These are phyloP conservation scores for Thomomys bottae DNA, from an alignment of 2,113 vertebrate genomes.

Conservation along the genomic window DNA sequence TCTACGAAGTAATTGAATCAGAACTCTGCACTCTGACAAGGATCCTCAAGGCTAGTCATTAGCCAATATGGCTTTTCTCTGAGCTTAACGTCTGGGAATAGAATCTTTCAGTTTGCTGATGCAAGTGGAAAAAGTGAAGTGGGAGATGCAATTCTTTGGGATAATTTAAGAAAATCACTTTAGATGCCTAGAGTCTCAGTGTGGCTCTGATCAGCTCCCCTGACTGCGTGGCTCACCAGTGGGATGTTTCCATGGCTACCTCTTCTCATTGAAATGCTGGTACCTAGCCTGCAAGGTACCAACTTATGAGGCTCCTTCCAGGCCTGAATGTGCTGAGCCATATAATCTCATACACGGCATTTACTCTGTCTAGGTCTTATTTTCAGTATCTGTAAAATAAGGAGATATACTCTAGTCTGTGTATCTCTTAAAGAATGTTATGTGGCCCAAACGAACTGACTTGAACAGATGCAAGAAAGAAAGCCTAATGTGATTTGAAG, in stretches of 20 bases:
- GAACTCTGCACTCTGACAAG: background rate
- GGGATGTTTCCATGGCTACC: background rate
- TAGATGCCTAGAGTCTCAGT: background rate
- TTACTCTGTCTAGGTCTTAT: background rate
- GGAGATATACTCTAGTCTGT: background rate
- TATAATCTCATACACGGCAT: background rate
- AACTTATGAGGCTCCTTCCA: accelerated
- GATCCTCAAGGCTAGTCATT: background rate
- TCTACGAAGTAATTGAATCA: background rate
- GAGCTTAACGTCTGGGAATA: background rate
- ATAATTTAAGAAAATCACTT: slow-evolving; percentile 30
- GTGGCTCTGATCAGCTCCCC: background rate
- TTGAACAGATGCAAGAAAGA: background rate
- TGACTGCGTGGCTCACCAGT: background rate
- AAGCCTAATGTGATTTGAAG: background rate
- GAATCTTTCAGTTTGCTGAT: background rate
- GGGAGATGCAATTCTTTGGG: background rate
- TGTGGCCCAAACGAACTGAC: background rate
- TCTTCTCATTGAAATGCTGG: background rate
- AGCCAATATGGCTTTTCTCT: background rate
- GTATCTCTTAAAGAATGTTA: background rate
- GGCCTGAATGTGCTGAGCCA: background rate
- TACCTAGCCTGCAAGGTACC: background rate
- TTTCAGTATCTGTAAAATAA: slow-evolving; percentile 2
- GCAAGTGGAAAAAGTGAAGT: background rate